phyloP scores from a whole-genome alignment of 2,888 invertebrate species.

The Gortyna flavago region DNA sequence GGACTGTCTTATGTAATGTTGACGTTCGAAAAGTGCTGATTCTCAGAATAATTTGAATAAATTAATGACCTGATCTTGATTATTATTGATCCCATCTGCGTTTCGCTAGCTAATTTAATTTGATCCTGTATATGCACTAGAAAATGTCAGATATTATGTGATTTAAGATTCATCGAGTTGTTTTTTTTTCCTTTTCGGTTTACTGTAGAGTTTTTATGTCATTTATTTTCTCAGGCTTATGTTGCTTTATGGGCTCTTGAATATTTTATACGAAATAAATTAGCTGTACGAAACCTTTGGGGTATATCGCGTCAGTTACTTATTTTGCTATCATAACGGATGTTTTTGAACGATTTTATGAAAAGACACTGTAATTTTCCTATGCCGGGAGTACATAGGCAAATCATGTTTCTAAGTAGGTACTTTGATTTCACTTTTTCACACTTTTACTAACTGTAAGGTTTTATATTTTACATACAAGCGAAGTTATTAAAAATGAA shows the following conservation, averaged over 20 bases:
- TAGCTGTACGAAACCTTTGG: neutral
- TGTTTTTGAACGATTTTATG: neutral
- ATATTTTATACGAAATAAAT: slow-evolving; percentile 4
- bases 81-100: neutral
- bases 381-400: neutral
- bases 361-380: neutral
- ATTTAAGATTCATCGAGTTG: neutral
- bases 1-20: neutral
- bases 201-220: neutral
- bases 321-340: neutral
- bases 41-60: neutral
- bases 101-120: neutral
- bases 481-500: neutral
- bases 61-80: neutral
- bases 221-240: neutral
- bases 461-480: neutral
- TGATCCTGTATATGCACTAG: neutral
- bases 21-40: neutral
- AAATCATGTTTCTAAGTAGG: neutral
- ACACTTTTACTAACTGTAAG: neutral
- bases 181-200: neutral
- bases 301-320: neutral
- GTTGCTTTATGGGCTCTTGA: neutral
- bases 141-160: neutral
- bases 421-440: neutral